Evolutionary conservation across 1,140 invertebrate species (phyloP).

Genomic region (Phymastichus coffea): DNA sequence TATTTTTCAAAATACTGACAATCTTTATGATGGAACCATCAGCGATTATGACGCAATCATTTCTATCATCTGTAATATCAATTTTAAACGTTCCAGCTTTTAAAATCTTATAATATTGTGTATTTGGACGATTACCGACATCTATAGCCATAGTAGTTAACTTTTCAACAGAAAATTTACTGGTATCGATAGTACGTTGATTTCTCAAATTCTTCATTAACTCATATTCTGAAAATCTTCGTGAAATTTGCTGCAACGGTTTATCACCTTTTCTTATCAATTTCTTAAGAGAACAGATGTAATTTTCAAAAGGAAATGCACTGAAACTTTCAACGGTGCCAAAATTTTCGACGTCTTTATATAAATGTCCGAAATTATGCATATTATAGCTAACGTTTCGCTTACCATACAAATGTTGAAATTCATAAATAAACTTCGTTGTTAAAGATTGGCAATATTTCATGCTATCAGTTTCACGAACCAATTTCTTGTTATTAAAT

Average conservation of each 20-base stretch:
- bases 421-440: constrained; percentile 28
- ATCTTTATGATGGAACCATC: neutral
- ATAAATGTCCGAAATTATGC: constrained; percentile 34
- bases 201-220: neutral
- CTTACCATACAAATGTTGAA: constrained; percentile 28
- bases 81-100: neutral
- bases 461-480: neutral
- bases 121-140: neutral
- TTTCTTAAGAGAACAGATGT: constrained; percentile 9
- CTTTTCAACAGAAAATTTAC: neutral
- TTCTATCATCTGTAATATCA: neutral
- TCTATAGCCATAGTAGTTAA: neutral
- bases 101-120: neutral
- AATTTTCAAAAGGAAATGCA: constrained; percentile 27
- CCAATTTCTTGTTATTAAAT: constrained; percentile 3
- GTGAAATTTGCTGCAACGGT: neutral
- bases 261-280: neutral
- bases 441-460: constrained; percentile 25
- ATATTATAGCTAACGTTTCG: constrained; percentile 32
- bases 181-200: neutral
- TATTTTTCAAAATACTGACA: neutral
- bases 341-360: constrained; percentile 31
- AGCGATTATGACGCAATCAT: neutral
- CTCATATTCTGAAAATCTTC: neutral
- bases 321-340: constrained; percentile 29